Percentiles rank a stretch among this genome's conserved stretches.
phyloP scores from a whole-genome alignment of 2,797 vertebrate species.

The Rhinella marina region DNA sequence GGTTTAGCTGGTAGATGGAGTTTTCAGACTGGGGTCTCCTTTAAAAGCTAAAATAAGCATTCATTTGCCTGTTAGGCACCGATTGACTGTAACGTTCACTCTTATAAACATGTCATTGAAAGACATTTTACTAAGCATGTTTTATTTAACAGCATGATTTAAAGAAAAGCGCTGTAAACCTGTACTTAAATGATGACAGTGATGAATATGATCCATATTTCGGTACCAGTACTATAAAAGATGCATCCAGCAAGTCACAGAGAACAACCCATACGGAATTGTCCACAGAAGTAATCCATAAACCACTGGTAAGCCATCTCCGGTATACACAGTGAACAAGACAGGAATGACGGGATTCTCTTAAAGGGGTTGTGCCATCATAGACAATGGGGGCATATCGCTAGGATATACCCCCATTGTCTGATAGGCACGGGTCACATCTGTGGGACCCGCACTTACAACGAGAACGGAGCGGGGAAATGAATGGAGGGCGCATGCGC shows the following conservation, averaged over 20 bases:
- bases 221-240: background rate
- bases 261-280: background rate
- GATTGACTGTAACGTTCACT: too few species aligned
- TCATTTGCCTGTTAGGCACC: too few species aligned
- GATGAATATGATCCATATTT: background rate
- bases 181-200: background rate
- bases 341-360: background rate
- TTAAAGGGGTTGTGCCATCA: too few species aligned
- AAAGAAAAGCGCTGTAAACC: background rate
- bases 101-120: background rate
- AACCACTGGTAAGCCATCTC: slow-evolving; percentile 16
- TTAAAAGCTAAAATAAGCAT: too few species aligned
- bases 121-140: background rate
- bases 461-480: too few species aligned
- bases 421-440: too few species aligned
- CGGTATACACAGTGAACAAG: background rate
- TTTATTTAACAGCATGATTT: slow-evolving; percentile 4
- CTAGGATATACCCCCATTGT: too few species aligned
- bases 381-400: too few species aligned
- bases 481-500: too few species aligned
- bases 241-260: background rate
- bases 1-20: too few species aligned
- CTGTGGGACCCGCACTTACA: too few species aligned
- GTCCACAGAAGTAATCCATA: background rate
- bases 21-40: too few species aligned